Base-by-base conservation (phyloP, 2,113 vertebrate genomes). In the Catharus fuscescens region DNA sequence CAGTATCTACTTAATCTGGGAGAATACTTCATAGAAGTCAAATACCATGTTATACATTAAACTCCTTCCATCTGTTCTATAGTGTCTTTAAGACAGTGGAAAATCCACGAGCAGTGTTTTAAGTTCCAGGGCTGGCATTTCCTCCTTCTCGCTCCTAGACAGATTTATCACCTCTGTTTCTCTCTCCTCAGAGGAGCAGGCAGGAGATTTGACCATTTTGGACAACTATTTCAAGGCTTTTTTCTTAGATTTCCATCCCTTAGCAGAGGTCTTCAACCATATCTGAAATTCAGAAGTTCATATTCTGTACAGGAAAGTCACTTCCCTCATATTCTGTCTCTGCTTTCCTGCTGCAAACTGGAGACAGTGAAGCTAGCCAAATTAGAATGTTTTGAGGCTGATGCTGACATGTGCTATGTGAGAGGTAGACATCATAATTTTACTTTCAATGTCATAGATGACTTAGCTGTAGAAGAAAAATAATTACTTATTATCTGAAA, bases 321-420 rank as follows among this genome's bases (percentile, higher is more conserved):
- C 59, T 86, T 60, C 44, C 53, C 28, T 52, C 8, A 5, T 52
- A 53, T 73, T 80, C 70, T 83, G 34, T 42, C 42, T 88, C 50
- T 52, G 76, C 60, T 86, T 96, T 62, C 64, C 71, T 86, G 67
- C 71, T 94, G 88, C 88, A 83, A 60, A 74, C 44, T 69, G 67
- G 44, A 50, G 38, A 78, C 29, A 72, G 36, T 47, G n/a, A 80
- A 93, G 57, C 48, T 93, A 83, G 80, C 19, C 60, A 56, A 38
- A 64, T 60, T 29, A 60, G 76, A 78, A 56, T 48, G 69, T 87
- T 93, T 86, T 77, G 56, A 77, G 28, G n/a, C 36, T 62, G 69
- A 45, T 83, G 67, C 48, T 93, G 71, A 59, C 2, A 2, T 52
- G 62, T 83, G 54, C 66, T 80, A 54, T 4, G 0, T 81, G 54